phyloP scores from a whole-genome alignment of 1,140 invertebrate species.

The Batillaria attramentaria region DNA sequence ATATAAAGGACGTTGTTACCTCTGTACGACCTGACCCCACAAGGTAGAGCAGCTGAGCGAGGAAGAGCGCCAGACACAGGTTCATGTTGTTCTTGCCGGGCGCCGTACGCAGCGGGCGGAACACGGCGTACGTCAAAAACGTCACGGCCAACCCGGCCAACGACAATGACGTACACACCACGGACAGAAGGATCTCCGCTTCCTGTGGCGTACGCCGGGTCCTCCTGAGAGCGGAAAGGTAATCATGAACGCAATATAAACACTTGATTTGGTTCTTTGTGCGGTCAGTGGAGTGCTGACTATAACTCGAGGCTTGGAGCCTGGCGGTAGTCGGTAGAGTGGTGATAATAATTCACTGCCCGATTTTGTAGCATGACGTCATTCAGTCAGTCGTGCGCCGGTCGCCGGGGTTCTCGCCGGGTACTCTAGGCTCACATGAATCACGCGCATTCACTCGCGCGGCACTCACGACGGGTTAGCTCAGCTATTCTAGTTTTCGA shows the following conservation, averaged over 20 bases:
- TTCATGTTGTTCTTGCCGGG: conserved; percentile 74
- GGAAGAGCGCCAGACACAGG: conserved; percentile 68
- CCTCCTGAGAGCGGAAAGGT: no score
- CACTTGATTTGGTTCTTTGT: not conserved
- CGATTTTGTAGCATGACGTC: not conserved
- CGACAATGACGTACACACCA: conserved; percentile 67
- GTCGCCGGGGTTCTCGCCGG: no score
- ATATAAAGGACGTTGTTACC: not conserved
- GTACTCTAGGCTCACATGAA: no score
- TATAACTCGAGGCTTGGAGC: not conserved
- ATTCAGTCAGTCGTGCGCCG: not conserved
- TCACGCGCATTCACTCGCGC: no score
- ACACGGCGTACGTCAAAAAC: conserved; percentile 68
- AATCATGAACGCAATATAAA: not conserved
- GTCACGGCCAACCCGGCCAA: conserved; percentile 69
- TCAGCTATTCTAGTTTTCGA: no score
- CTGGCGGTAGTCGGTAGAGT: not conserved
- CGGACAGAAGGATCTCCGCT: conserved; percentile 54
- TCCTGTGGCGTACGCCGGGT: conserved; percentile 1
- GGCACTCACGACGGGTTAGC: no score
- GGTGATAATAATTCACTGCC: not conserved
- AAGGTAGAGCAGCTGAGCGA: conserved; percentile 72
- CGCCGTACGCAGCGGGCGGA: conserved; percentile 71
- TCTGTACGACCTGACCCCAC: conserved; percentile 58
- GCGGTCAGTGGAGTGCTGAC: not conserved